phyloP scores from a whole-genome alignment of 1,140 invertebrate genomes.

The Vollenhovia emeryi region DNA sequence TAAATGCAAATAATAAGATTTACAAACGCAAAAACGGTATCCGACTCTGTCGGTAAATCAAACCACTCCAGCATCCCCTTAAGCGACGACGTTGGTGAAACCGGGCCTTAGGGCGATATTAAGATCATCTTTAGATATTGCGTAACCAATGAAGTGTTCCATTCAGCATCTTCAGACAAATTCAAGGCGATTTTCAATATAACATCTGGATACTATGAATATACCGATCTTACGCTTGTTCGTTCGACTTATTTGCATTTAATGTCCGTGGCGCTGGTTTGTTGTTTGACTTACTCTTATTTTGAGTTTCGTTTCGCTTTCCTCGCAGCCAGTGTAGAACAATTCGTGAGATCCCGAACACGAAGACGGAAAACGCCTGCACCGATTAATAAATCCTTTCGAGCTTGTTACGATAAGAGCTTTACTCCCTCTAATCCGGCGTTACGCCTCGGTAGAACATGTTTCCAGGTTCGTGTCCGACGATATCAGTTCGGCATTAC shows the following conservation, averaged over 20 bases:
- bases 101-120: too few species aligned
- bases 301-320: background rate
- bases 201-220: too few species aligned
- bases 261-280: background rate
- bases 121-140: too few species aligned
- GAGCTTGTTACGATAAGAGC: conserved; percentile 47
- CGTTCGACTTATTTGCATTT: background rate
- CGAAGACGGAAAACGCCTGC: background rate
- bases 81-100: too few species aligned
- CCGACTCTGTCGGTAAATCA: too few species aligned
- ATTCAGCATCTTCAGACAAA: too few species aligned
- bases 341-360: background rate
- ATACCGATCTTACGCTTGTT: background rate
- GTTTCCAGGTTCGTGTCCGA: conserved; percentile 32
- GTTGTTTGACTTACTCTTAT: background rate
- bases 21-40: too few species aligned
- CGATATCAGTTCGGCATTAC: conserved; percentile 41
- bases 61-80: too few species aligned
- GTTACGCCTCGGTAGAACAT: conserved; percentile 32
- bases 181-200: too few species aligned
- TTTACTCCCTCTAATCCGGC: conserved; percentile 28
- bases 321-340: background rate
- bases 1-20: too few species aligned
- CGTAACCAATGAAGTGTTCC: too few species aligned
- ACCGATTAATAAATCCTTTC: conserved; percentile 49